Evolutionary conservation across 2,888 invertebrate species (phyloP).

Genomic region (Chironomus tentans): DNA sequence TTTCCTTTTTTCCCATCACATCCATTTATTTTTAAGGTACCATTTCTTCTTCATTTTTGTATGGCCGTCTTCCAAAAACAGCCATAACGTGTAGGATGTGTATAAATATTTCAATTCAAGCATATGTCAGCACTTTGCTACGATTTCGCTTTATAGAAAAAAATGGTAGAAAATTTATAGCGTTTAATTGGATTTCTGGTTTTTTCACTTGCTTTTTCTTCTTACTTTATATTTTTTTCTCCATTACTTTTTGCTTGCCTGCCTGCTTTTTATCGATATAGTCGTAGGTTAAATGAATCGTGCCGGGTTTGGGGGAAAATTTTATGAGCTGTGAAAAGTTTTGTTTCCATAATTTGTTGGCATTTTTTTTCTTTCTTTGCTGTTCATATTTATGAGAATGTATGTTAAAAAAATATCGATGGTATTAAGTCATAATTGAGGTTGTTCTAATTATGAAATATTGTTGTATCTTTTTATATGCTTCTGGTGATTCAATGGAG

Average conservation of each 20-base stretch:
- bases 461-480: no score
- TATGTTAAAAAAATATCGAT: no score
- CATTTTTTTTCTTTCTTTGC: not conserved
- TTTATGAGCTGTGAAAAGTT: constrained; percentile 10
- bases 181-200: constrained; percentile 7
- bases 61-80: no score
- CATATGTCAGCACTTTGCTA: constrained; percentile 13
- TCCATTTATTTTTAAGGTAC: no score
- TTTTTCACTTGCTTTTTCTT: not conserved
- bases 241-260: not conserved
- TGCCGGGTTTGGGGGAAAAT: not conserved
- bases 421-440: no score
- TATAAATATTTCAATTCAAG: constrained; percentile 14
- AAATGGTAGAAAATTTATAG: not conserved
- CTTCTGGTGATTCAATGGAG: no score
- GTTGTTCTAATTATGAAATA: no score
- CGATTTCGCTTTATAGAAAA: not conserved
- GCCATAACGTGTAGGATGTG: not conserved
- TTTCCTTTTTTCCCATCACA: no score
- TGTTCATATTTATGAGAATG: not conserved
- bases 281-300: not conserved
- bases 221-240: not conserved
- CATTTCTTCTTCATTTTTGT: no score
- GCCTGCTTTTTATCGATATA: not conserved
- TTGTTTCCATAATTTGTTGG: constrained; percentile 2